Percentiles rank a stretch among this genome's conserved stretches.
Conservation (phyloP, 2,888 invertebrate species). For the Synanthedon tipuliformis region DNA sequence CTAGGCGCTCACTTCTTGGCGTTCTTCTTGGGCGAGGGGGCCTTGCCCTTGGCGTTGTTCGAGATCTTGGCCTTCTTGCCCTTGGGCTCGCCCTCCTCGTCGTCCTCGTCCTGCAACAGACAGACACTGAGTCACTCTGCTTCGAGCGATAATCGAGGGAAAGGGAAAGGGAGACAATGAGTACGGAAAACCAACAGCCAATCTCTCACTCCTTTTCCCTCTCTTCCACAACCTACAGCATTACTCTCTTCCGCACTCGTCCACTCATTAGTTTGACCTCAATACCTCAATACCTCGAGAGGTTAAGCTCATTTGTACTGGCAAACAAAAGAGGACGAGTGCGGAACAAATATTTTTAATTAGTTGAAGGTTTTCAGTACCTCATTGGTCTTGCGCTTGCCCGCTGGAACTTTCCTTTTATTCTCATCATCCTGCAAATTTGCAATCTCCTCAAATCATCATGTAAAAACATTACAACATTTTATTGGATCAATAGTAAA, state of each 20-base stretch:
- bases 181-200: conserved; percentile 67
- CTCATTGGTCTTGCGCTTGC: conserved; percentile 68
- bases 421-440: conserved; percentile 68
- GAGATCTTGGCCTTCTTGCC: conserved; percentile 82
- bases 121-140: conserved; percentile 8
- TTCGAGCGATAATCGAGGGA: too few species aligned
- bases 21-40: conserved; percentile 78
- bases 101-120: conserved; percentile 71
- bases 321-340: too few species aligned
- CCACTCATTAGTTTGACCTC: too few species aligned
- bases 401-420: conserved; percentile 63
- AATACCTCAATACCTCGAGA: too few species aligned
- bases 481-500: too few species aligned
- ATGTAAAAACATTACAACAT: conserved; percentile 1
- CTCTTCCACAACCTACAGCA: conserved; percentile 22
- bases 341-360: conserved; percentile 16
- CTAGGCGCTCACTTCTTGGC: conserved; percentile 58
- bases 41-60: conserved; percentile 77
- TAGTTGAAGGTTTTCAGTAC: conserved; percentile 69
- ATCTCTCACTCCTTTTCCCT: conserved; percentile 51
- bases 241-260: too few species aligned
- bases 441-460: conserved; percentile 44
- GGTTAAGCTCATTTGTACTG: too few species aligned
- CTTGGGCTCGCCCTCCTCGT: conserved; percentile 83
- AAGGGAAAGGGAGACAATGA: conserved; percentile 57